A percentile compares a stretch with the other conserved stretches of the same genome.
Conservation (phyloP, 1,140 invertebrate genomes). For the Nymphalis io region DNA sequence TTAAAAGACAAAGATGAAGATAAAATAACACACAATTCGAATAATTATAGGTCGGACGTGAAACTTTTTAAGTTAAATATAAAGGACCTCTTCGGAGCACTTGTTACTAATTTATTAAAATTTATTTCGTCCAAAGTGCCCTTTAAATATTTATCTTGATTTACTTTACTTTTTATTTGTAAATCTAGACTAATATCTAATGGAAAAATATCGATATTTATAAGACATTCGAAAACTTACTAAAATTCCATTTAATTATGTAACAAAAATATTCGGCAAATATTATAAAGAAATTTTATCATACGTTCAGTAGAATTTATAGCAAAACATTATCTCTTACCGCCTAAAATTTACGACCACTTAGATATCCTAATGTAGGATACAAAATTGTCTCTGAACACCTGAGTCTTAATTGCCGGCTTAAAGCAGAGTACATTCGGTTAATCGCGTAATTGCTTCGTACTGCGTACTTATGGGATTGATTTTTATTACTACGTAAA, state of each 20-base stretch:
- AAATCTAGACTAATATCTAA: neutral
- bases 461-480: neutral
- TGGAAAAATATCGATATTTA: too few relatives aligned
- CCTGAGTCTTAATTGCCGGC: slow-evolving; percentile 21
- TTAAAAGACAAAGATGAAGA: neutral
- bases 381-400: slow-evolving; percentile 4
- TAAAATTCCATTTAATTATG: neutral
- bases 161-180: neutral
- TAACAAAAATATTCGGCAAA: neutral
- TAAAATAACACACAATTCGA: slow-evolving; percentile 5
- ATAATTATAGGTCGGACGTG: slow-evolving; percentile 5
- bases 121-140: neutral
- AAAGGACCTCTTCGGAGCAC: slow-evolving; percentile 1
- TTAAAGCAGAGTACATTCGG: slow-evolving; percentile 3
- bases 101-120: slow-evolving; percentile 6
- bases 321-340: neutral
- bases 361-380: slow-evolving; percentile 17
- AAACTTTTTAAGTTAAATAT: slow-evolving; percentile 16
- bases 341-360: slow-evolving; percentile 15
- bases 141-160: neutral
- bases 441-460: slow-evolving; percentile 11
- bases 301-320: neutral
- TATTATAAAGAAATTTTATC: neutral
- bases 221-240: neutral
- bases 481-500: neutral